Evolutionary conservation across 2,113 vertebrate species (phyloP).

Genomic region (Tetrao urogallus): DNA sequence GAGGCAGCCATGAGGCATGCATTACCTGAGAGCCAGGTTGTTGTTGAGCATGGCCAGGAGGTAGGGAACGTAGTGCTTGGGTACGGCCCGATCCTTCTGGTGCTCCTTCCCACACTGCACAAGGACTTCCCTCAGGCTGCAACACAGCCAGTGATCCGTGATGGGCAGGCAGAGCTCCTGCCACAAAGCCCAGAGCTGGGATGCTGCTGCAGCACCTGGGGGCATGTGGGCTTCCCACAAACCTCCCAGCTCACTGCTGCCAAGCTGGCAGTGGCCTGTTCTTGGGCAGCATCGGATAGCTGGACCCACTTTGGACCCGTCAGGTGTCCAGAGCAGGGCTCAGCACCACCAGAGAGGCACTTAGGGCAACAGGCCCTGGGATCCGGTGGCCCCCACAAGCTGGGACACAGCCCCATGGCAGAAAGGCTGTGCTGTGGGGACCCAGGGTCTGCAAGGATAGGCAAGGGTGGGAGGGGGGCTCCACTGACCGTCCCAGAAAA

Average conservation of each 20-base stretch:
- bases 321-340: neutral
- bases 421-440: neutral
- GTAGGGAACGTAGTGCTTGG: slow-evolving; percentile 88
- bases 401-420: neutral
- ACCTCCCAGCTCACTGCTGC: neutral
- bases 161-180: accelerated
- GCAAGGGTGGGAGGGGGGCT: neutral
- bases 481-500: slow-evolving; percentile 88
- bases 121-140: slow-evolving; percentile 89
- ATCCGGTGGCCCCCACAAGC: neutral
- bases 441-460: neutral
- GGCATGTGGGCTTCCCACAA: neutral
- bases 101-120: slow-evolving; percentile 86
- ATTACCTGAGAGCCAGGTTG: slow-evolving; percentile 91
- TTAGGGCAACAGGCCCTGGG: neutral
- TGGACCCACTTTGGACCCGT: neutral
- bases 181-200: neutral
- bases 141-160: neutral
- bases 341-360: accelerated
- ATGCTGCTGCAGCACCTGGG: neutral
- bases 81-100: slow-evolving; percentile 73
- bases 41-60: slow-evolving; percentile 92
- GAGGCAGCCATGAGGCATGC: neutral
- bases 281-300: neutral
- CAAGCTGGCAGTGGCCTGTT: neutral